Base-by-base conservation (phyloP, 2,888 invertebrate species). In the Schizaphis graminum region DNA sequence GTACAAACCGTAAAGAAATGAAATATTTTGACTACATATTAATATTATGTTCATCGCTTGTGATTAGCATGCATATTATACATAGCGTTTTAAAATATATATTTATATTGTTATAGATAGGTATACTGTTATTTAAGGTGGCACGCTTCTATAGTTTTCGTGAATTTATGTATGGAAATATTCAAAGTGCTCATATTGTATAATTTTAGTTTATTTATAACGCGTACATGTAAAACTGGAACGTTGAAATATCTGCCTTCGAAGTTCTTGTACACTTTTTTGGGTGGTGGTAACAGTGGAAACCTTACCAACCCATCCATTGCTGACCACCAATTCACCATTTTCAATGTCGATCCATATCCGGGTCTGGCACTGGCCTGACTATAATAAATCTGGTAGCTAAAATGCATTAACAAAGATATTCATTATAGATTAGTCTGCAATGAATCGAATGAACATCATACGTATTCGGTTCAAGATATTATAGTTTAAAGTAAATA, bases 241-340 rank as follows among this genome's bases (percentile, higher is more conserved):
- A 98, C 97, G 85, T 96, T 96, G 95, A 98, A 97, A 0, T 97
- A 95, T 94, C 97, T 96, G 53, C 97, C 97, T 87, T 96, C 96
- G 95, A 98, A 97, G 96, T 98, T 96, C 41, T 96, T 96, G 95
- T 97, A 98, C 56, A 97, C 97, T 49, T 96, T 96, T 84, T 96
- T 96, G 0, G 97, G 96, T 1, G 96, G 96, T 0, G 97, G 97
- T 86, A 98, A 96, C 0, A 97, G 96, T 0, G 98, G 98, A 0
- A 97, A 97, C 95, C 97, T 97, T 95, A 97, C 97, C 26, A 98
- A 96, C 0, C 97, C 97, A 93, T 96, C 96, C 89, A 96, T 96
- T 87, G 96, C 95, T 10, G 97, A 96, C 97, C 97, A 98, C 98
- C 98, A 98, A 96, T 98, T 98, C 24, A 98, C 97, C 95, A 97